Evolutionary conservation across 2,797 vertebrate genomes (phyloP).

Genomic region (Uromys caudimaculatus): DNA sequence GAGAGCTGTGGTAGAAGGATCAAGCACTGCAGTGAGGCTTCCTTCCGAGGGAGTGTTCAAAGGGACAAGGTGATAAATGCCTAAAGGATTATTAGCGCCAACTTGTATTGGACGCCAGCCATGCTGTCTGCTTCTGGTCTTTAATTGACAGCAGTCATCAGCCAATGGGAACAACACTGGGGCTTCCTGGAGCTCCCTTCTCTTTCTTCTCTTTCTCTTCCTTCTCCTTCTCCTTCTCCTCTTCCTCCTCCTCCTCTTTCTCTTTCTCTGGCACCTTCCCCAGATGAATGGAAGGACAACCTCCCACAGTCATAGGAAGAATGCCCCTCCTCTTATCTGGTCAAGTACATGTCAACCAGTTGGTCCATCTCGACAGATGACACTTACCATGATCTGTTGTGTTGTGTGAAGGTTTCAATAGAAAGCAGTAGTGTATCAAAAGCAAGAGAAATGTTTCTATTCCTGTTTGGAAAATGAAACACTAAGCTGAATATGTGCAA

Average conservation of each 20-base stretch:
- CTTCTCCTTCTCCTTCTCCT: background rate
- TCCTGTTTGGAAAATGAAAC: background rate
- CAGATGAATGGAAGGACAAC: background rate
- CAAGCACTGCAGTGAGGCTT: background rate
- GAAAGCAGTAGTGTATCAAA: background rate
- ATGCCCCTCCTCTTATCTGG: background rate
- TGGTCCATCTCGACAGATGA: background rate
- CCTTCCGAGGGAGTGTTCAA: background rate
- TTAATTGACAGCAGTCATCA: accelerated
- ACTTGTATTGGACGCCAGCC: background rate
- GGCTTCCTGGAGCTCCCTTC: background rate
- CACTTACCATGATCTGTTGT: background rate
- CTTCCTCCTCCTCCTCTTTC: too few relatives aligned
- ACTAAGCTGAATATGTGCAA: background rate
- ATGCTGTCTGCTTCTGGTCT: background rate
- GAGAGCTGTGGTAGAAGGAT: background rate
- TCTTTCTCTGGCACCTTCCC: background rate
- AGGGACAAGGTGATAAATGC: background rate
- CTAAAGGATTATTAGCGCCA: background rate
- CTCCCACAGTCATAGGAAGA: background rate
- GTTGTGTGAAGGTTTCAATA: background rate
- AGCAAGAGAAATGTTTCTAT: background rate
- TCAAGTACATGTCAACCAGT: background rate
- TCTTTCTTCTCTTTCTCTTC: background rate
- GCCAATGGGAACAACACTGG: background rate